Evolutionary conservation across 2,797 vertebrate genomes (phyloP).

Genomic region (Acanthiza pusilla): DNA sequence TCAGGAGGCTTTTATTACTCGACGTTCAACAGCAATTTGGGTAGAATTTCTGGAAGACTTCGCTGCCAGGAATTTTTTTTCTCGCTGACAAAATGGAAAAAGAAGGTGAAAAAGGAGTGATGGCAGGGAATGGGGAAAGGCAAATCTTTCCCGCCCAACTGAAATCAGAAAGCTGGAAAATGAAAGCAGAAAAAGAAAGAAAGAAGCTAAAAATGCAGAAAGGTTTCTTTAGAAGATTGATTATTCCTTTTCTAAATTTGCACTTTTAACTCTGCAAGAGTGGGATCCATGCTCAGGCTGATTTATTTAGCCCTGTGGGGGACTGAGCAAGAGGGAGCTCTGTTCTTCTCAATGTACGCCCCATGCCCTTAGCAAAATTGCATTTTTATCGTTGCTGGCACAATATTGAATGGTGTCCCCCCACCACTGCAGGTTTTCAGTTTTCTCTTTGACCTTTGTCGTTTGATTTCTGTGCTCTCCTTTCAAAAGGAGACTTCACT

Average conservation of each 20-base stretch:
- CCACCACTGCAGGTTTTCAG: neutral
- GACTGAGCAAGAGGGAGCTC: neutral
- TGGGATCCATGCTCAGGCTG: neutral
- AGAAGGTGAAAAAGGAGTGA: neutral
- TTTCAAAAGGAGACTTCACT: neutral
- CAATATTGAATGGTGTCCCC: neutral
- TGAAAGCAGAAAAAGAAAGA: neutral
- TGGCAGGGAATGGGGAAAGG: neutral
- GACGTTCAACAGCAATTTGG: neutral
- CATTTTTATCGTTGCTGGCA: neutral
- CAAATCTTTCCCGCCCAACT: neutral
- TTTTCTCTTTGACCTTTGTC: neutral
- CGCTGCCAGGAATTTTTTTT: neutral
- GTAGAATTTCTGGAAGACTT: conserved; percentile 9
- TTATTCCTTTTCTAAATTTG: neutral
- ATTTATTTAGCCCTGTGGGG: neutral
- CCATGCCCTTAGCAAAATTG: neutral
- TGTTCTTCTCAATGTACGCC: neutral
- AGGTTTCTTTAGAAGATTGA: neutral
- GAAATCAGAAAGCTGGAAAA: neutral
- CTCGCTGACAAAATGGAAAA: neutral
- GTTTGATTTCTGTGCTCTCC: conserved; percentile 6
- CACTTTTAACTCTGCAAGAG: neutral
- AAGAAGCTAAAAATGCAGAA: neutral
- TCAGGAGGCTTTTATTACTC: conserved; percentile 2